These are phyloP conservation scores for Dendrophyllia cribrosa DNA, from an alignment of 64 coral and sea anemone genomes.

Conservation along the genomic window DNA sequence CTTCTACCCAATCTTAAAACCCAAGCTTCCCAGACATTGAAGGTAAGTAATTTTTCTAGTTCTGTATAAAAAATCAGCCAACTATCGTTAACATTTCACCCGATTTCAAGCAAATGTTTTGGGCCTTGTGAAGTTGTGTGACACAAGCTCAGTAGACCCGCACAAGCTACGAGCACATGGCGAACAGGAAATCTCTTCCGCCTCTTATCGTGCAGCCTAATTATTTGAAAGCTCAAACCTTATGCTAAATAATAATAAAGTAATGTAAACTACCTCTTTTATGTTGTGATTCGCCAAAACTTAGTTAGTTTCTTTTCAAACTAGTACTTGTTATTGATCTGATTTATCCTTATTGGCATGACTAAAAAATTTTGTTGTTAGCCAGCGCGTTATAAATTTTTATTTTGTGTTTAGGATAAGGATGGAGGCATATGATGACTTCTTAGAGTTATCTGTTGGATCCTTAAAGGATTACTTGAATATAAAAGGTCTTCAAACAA, in stretches of 20 bases:
- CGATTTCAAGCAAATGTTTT: not conserved
- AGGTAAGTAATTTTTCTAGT: conserved; percentile 67
- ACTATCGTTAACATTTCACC: not conserved
- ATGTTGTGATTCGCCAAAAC: conserved; percentile 11
- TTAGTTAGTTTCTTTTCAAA: not conserved
- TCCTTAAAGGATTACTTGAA: too few species aligned
- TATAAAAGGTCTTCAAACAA: not conserved
- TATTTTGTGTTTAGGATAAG: too few species aligned
- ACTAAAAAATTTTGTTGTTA: too few species aligned
- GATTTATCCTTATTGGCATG: too few species aligned
- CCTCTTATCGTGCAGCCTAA: not conserved
- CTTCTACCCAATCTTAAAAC: conserved; percentile 9
- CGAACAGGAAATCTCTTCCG: conserved; percentile 6
- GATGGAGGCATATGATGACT: too few species aligned
- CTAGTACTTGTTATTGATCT: too few species aligned
- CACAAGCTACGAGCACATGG: conserved; percentile 17
- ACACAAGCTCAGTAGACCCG: too few species aligned
- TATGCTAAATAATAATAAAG: not conserved
- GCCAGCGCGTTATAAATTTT: too few species aligned
- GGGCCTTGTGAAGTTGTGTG: conserved; percentile 8
- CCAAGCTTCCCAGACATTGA: conserved; percentile 52
- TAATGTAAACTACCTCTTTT: conserved; percentile 2
- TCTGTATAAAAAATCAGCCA: conserved; percentile 46
- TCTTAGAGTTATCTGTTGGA: too few species aligned
- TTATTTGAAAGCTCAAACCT: conserved; percentile 4